Base-by-base conservation (phyloP, 2,113 vertebrate genomes). In the Trichechus manatus region DNA sequence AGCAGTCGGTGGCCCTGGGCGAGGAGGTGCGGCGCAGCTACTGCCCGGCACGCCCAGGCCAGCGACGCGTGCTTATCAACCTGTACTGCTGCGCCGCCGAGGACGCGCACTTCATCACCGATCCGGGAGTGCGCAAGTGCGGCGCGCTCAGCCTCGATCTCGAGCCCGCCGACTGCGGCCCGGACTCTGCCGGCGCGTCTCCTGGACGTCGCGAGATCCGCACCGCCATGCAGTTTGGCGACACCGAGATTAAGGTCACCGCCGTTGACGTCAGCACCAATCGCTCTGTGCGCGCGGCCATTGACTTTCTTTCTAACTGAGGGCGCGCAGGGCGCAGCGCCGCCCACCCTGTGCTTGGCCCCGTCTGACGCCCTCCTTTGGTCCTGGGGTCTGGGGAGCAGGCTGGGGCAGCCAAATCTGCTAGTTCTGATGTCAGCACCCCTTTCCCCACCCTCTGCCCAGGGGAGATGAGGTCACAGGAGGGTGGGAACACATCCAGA, bases 281-380 rank as follows among this genome's bases (percentile, higher is more conserved):
- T 56, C 98, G 98, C 95, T 99, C 98, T 0, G 99, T 99, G 36
- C 98, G 98, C 2, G 99, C 99, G 7, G 98, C 99, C 96, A 99
- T 99, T n/a, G 99, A 99, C 95, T 99, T 99, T 98, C 99, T 99
- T 94, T 99, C 99, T 92, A 99, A 99, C 81, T 99, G 98, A 99
- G 89, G 10, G 4, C 17, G 53, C 53, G 15, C 53, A 17, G 53
- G 47, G 27, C 4, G 5, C 3, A 0, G 20, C 19, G 82, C 61
- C 77, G 77, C n/a, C 31, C 25, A 7, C 14, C 29, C 17, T 8
- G 6, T 5, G 44, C 63, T 29, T 1, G 1, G 27, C 31, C 53
- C 95, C 25, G 6, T 13, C 8, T 42, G 11, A 10, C 15, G 19
- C 66, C 47, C 39, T 33, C 31, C 81, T 36, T 39, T 2, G 10